Base-by-base conservation (phyloP, 2,888 invertebrate genomes). In the Tridacna gigas region DNA sequence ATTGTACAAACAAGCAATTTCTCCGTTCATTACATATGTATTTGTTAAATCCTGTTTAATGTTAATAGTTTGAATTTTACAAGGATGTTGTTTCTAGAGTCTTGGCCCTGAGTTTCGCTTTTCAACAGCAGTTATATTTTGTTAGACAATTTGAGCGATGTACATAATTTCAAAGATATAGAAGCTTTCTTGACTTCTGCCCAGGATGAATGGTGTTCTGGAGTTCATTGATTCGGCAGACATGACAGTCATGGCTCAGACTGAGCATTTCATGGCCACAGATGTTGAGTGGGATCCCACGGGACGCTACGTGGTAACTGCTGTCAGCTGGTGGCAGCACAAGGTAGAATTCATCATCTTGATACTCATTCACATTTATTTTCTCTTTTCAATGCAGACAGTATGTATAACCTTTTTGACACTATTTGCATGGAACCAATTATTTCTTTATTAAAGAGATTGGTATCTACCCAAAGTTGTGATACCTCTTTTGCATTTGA, bases 211-310 rank as follows among this genome's bases (percentile, higher is more conserved):
- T 94, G 98, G 99, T 69, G 97, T 97, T 12, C 95, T 99, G 90
- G 99, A 99, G 95, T 99, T 99, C 94, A 97, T 99, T 71, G 99
- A 99, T 94, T 98, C 98, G 0, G 97, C 97, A 92, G 99, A 99
- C 94, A 99, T 98, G 95, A 97, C 98, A 11, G 96, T 98, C n/a
- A 98, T 98, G 97, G 97, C 97, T 93, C 97, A 97, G 18, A 97
- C 97, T 0, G 99, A 99, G 95, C 99, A 99, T 95, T 99, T 98
- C 95, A 95, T 96, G 95, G 97, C 97, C 93, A 98, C 98, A 0
- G 98, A 99, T 94, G 98, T 99, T 0, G 99, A 99, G 95, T 99
- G 99, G 99, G 99, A 99, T 95, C 99, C 99, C 0, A 99, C 99
- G 4, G 99, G 99, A 0, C 96, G 99, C 86, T 99, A 98, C 94